Base-by-base conservation (phyloP, 2,113 vertebrate genomes). In the Misgurnus mizolepis region DNA sequence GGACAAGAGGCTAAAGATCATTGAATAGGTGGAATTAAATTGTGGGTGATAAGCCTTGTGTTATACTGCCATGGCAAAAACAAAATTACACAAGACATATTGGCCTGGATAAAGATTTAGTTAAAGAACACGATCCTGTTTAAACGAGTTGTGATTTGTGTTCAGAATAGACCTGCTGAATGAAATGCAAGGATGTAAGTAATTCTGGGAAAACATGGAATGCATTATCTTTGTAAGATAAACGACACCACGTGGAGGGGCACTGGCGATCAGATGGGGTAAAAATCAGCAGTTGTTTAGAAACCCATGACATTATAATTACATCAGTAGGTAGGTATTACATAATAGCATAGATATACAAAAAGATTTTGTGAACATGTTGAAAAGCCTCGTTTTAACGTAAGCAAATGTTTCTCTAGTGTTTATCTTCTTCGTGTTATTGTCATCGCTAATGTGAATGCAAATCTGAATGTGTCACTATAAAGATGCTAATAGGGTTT, bases 1-100 rank as follows among this genome's bases (percentile, higher is more conserved):
- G 71, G 76, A 80, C 83, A 85, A 69, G 83, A 67, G 22, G n/a
- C 43, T 61, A 61, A 65, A 67, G 27, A 76, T 75, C 79, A 68
- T 9, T 49, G 22, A 69, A 69, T 49, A 76, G 40, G 22, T 69
- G n/a, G 62, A 69, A 76, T 68, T 55, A 66, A 58, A 73, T 55
- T 55, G 40, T 47, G 50, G 40, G 15, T 18, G 50, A 81, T 67
- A 75, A 74, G 69, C 56, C 27, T 58, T 72, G 17, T 76, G 22
- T n/a, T 58, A 39, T 1, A 12, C 12, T 53, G 34, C 43, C 78
- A 73, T 9, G 0, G 7, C 14, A n/a, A n/a, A 18, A 53, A 80
- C 7, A 14, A 4, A 67, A 27, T 75, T 60, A 68, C 34, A 14
- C 11, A 18, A 40, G 22, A 55, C 55, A 61, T 69, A 22, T 22